These are phyloP conservation scores for Neomorphus geoffroyi DNA, from an alignment of 2,797 vertebrate species.

Conservation along the genomic window DNA sequence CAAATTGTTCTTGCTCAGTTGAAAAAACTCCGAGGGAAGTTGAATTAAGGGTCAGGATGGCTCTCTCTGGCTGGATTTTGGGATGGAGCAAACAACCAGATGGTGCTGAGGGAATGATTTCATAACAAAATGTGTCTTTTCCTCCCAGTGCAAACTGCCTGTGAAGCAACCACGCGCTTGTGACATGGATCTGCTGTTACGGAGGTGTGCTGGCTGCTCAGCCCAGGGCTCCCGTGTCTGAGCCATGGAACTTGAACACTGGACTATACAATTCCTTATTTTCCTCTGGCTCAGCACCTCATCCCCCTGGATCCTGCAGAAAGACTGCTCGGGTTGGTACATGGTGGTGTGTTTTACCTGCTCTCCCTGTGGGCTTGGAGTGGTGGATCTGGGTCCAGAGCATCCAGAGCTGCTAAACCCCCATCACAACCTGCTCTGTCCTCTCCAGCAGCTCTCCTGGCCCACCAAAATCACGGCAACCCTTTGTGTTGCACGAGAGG, in stretches of 20 bases:
- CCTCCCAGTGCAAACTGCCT: not conserved
- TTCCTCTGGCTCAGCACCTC: not conserved
- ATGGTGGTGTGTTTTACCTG: not conserved
- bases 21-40: not conserved
- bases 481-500: not conserved
- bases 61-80: not conserved
- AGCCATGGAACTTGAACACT: not conserved
- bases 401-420: not conserved
- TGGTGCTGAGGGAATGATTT: not conserved
- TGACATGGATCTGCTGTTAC: fast-evolving
- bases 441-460: not conserved
- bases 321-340: not conserved
- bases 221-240: fast-evolving
- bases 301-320: not conserved
- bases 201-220: not conserved
- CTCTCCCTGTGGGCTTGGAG: not conserved
- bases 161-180: fast-evolving
- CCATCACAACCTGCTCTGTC: not conserved
- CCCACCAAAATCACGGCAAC: not conserved
- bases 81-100: not conserved
- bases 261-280: not conserved
- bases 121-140: not conserved
- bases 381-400: not conserved
- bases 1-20: not conserved
- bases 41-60: not conserved